Conservation (phyloP, 1,140 invertebrate species). For the Ericerus pela region DNA sequence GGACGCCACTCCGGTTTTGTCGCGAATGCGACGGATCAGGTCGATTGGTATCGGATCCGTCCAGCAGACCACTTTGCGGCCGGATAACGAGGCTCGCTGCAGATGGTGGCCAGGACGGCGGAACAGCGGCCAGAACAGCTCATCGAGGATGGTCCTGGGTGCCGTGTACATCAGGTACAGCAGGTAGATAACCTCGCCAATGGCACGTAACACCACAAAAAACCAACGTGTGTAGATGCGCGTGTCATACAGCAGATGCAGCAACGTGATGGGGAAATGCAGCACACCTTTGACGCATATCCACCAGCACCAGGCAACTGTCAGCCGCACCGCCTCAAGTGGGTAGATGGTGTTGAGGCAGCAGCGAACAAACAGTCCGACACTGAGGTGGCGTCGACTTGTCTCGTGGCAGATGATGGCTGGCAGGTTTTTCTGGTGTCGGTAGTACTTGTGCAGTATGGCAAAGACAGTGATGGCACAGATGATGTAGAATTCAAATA, state of each 20-base stretch:
- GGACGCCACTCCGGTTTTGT: constrained; percentile 43
- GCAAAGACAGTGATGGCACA: constrained; percentile 40
- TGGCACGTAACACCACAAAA: constrained; percentile 38
- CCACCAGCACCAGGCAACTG: constrained; percentile 20
- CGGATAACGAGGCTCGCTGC: constrained; percentile 52
- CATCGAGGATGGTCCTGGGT: constrained; percentile 42
- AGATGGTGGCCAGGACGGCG: constrained; percentile 32
- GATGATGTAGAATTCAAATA: constrained; percentile 42
- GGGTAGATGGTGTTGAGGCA: constrained; percentile 22
- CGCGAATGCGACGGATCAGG: constrained; percentile 38
- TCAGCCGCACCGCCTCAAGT: constrained; percentile 3
- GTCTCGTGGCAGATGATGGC: constrained; percentile 16
- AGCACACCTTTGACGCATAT: constrained; percentile 18
- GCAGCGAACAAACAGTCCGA: constrained; percentile 8
- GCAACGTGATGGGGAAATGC: constrained; percentile 19
- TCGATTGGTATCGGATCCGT: constrained; percentile 45
- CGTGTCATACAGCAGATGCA: constrained; percentile 16
- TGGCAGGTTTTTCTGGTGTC: constrained; percentile 21
- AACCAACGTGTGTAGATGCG: constrained; percentile 20
- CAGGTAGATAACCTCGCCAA: constrained; percentile 40
- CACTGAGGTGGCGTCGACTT: constrained; percentile 14
- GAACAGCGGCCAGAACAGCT: constrained; percentile 23
- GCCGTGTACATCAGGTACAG: constrained; percentile 37
- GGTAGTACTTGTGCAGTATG: constrained; percentile 38
- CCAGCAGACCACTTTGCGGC: constrained; percentile 61